These are phyloP conservation scores for Cepphus grylle DNA, from an alignment of 2,113 vertebrate genomes.

Conservation along the genomic window DNA sequence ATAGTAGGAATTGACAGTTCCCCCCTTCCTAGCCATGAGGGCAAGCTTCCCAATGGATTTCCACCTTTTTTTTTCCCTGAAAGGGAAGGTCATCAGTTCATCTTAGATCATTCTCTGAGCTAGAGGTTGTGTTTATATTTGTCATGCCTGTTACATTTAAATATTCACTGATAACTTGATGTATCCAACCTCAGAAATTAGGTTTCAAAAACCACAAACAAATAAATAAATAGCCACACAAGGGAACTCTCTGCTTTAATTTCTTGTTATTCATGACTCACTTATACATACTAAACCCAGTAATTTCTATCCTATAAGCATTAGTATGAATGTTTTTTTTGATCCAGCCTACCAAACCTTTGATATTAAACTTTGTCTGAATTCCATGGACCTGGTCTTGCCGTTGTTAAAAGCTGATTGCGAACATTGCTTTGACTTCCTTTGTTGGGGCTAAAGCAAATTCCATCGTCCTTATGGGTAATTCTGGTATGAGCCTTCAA, in stretches of 20 bases:
- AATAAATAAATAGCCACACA: neutral
- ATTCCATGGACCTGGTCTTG: neutral
- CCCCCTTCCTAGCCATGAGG: neutral
- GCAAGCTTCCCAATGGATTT: neutral
- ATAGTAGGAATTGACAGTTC: neutral
- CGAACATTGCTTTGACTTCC: neutral
- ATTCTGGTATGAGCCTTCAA: neutral
- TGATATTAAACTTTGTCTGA: neutral
- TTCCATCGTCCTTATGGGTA: neutral
- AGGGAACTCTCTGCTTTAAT: neutral
- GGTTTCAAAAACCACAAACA: neutral
- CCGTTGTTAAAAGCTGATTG: neutral
- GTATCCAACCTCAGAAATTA: neutral
- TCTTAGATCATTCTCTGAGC: neutral
- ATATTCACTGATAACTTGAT: neutral
- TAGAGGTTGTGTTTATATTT: neutral
- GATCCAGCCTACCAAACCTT: neutral
- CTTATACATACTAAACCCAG: neutral
- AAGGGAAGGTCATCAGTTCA: neutral
- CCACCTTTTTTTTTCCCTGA: neutral
- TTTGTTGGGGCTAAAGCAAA: neutral
- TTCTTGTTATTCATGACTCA: neutral
- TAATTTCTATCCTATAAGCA: neutral
- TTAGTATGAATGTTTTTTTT: neutral
- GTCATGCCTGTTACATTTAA: neutral